Percentiles rank a stretch among this genome's conserved stretches.
phyloP scores from a whole-genome alignment of 35 echinoderm and acorn worm genomes.

The Chiridota heheva region DNA sequence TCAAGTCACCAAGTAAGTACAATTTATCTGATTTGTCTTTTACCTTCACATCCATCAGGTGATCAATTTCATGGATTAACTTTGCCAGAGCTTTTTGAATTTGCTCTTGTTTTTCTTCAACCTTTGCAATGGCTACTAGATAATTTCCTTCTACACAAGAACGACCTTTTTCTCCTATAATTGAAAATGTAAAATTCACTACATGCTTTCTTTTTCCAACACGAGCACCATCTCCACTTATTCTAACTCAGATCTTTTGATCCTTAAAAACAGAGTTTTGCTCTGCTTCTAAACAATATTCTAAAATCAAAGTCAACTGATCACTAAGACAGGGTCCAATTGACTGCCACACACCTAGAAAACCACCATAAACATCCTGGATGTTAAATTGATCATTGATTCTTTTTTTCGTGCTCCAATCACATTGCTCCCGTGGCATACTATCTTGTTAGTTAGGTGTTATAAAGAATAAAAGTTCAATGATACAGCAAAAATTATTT shows the following conservation, averaged over 20 bases:
- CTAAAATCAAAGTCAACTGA: neutral
- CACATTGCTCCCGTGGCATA: neutral
- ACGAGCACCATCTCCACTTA: neutral
- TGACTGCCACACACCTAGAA: neutral
- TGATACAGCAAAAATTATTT: too few species aligned
- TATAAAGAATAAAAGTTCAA: too few species aligned
- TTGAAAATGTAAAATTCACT: slow-evolving; percentile 22
- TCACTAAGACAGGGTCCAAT: neutral
- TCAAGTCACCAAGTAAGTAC: too few species aligned
- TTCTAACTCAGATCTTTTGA: neutral
- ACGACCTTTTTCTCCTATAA: slow-evolving; percentile 4
- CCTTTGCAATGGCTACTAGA: slow-evolving; percentile 10
- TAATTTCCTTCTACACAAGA: slow-evolving; percentile 1
- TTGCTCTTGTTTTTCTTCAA: neutral
- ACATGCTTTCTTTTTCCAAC: slow-evolving; percentile 15
- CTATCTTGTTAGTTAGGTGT: too few species aligned
- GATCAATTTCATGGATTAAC: slow-evolving; percentile 13
- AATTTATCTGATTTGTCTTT: too few species aligned
- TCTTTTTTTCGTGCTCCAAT: neutral
- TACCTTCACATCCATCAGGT: too few species aligned
- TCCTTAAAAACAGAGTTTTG: neutral
- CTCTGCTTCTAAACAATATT: neutral
- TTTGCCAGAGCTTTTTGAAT: neutral
- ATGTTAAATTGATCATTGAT: neutral
- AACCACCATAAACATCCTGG: neutral